A percentile compares a stretch with the other conserved stretches of the same genome.
Conservation (phyloP, 1,140 invertebrate species). For the Gryllus bimaculatus region DNA sequence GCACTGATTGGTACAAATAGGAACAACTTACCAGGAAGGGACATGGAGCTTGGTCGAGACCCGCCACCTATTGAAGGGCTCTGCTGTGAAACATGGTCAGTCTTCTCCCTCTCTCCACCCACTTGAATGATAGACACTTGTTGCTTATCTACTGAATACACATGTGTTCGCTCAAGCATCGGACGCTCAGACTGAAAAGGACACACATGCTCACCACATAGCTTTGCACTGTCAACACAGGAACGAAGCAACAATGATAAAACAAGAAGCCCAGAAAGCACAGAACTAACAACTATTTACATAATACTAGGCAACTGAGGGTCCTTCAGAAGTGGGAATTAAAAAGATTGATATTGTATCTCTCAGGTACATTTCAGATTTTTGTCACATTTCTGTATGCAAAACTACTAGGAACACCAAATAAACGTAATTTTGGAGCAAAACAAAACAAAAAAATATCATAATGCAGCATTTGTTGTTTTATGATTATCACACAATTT, state of each 20-base stretch:
- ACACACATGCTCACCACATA: constrained; percentile 6
- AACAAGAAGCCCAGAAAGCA: not conserved
- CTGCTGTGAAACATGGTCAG: constrained; percentile 11
- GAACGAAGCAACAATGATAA: not conserved
- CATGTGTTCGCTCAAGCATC: constrained; percentile 51
- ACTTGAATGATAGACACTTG: constrained; percentile 57
- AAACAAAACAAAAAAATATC: no score
- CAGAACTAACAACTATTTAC: not conserved
- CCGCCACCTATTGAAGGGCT: constrained; percentile 12
- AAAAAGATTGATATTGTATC: no score
- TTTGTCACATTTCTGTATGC: no score
- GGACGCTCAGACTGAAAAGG: constrained; percentile 26
- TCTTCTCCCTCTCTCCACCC: constrained; percentile 30
- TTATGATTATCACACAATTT: no score
- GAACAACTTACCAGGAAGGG: constrained; percentile 16
- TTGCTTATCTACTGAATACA: constrained; percentile 59
- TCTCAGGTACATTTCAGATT: no score
- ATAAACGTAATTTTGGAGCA: no score
- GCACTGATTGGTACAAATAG: no score
- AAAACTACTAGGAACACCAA: no score
- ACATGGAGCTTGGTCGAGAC: constrained; percentile 15
- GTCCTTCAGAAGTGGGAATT: not conserved
- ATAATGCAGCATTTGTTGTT: no score
- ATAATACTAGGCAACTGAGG: not conserved
- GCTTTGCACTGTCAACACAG: not conserved